A percentile compares a stretch with the other conserved stretches of the same genome.
phyloP scores from a whole-genome alignment of 2,888 invertebrate species.

The Diplazon laetatorius region DNA sequence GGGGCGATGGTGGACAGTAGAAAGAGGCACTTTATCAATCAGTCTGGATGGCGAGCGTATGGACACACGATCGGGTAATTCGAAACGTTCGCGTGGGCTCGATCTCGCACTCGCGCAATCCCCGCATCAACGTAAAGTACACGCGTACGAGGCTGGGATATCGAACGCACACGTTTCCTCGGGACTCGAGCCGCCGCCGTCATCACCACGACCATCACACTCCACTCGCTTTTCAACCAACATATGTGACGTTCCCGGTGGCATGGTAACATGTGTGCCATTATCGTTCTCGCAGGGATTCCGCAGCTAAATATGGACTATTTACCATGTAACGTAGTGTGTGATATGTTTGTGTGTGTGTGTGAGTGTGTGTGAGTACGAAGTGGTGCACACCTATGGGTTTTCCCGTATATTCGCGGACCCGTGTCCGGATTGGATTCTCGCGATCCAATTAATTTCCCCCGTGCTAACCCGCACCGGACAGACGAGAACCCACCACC shows the following conservation, averaged over 20 bases:
- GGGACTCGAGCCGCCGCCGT: constrained; percentile 19
- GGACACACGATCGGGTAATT: constrained; percentile 63
- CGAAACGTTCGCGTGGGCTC: constrained; percentile 51
- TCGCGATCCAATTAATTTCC: constrained; percentile 63
- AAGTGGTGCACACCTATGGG: no score
- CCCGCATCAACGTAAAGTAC: constrained; percentile 17
- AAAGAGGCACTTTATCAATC: constrained; percentile 65
- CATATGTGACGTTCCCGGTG: constrained; percentile 58
- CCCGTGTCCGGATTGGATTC: constrained; percentile 53
- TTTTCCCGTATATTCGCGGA: constrained; percentile 29
- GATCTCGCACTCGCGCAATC: constrained; percentile 45
- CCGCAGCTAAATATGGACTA: constrained; percentile 35
- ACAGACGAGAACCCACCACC: constrained; percentile 6
- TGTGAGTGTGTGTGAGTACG: not conserved
- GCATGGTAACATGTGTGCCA: constrained; percentile 59
- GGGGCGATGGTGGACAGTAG: constrained; percentile 48
- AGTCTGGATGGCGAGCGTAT: constrained; percentile 33
- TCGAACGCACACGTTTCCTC: constrained; percentile 56
- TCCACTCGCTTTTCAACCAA: constrained; percentile 43
- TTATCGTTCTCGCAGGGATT: constrained; percentile 59
- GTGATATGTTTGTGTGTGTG: constrained; percentile 10
- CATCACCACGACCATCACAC: constrained; percentile 1
- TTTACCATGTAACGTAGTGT: constrained; percentile 5
- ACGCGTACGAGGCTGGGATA: constrained; percentile 40
- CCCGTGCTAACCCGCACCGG: constrained; percentile 36